phyloP scores from a whole-genome alignment of 2,113 vertebrate species.

The Varanus salvator region DNA sequence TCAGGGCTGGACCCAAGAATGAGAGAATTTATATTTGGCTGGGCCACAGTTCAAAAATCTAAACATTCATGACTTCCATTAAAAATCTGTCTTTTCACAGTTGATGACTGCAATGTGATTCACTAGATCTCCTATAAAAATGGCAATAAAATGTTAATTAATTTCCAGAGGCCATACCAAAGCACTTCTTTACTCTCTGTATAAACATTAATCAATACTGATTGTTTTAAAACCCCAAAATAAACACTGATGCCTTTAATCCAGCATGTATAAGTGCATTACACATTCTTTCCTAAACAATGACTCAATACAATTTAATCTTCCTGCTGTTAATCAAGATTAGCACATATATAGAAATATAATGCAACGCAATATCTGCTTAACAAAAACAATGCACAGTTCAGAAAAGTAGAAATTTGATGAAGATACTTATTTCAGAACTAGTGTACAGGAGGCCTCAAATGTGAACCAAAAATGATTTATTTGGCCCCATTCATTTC shows the following conservation, averaged over 20 bases:
- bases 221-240: slow-evolving; percentile 58
- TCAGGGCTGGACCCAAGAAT: slow-evolving; percentile 22
- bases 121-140: slow-evolving; percentile 66
- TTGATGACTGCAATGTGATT: slow-evolving; percentile 62
- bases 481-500: background rate
- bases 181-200: slow-evolving; percentile 47
- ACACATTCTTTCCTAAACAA: slow-evolving; percentile 56
- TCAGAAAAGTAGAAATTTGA: slow-evolving; percentile 32
- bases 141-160: slow-evolving; percentile 66
- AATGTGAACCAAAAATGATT: background rate
- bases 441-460: background rate
- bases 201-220: slow-evolving; percentile 59
- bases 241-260: slow-evolving; percentile 66
- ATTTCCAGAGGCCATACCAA: slow-evolving; percentile 67
- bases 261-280: slow-evolving; percentile 49
- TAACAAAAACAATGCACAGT: slow-evolving; percentile 46
- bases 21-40: slow-evolving; percentile 5
- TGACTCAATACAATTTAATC: slow-evolving; percentile 47
- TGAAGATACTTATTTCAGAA: slow-evolving; percentile 23
- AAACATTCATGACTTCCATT: background rate
- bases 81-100: slow-evolving; percentile 37
- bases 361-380: slow-evolving; percentile 54
- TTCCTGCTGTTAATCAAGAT: slow-evolving; percentile 67
- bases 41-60: slow-evolving; percentile 30
- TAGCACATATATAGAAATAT: slow-evolving; percentile 53